Evolutionary conservation across 2,797 vertebrate genomes (phyloP).

Genomic region (Scolopax rusticola): DNA sequence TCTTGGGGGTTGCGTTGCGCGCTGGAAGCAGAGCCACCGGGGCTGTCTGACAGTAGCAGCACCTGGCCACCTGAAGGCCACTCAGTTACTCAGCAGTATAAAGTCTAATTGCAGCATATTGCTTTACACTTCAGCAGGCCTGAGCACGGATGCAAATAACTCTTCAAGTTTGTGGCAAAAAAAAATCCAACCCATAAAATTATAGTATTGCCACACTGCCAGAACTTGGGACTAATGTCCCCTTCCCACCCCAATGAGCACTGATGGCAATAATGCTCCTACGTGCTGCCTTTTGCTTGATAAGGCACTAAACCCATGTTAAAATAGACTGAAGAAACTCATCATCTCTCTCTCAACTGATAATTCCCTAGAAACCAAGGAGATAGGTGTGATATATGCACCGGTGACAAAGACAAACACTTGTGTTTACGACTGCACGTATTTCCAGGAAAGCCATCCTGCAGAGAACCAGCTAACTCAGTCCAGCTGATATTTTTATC

Average conservation of each 20-base stretch:
- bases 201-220: not conserved
- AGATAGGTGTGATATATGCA: not conserved
- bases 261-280: not conserved
- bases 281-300: not conserved
- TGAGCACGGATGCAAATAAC: not conserved
- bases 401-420: not conserved
- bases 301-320: not conserved
- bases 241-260: not conserved
- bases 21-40: rapidly evolving
- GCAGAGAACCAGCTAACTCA: not conserved
- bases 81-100: not conserved
- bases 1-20: not conserved
- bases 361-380: slow-evolving; percentile 69
- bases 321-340: slow-evolving; percentile 48
- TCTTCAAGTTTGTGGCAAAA: not conserved
- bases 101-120: slow-evolving; percentile 13
- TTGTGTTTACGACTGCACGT: not conserved
- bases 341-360: slow-evolving; percentile 26
- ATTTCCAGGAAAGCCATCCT: not conserved
- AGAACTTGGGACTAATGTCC: not conserved
- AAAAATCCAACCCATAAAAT: not conserved
- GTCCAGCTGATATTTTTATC: slow-evolving; percentile 1
- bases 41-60: not conserved
- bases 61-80: not conserved
- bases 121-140: slow-evolving; percentile 6